Evolutionary conservation across 1,140 invertebrate species (phyloP).

Genomic region (Physella acuta): DNA sequence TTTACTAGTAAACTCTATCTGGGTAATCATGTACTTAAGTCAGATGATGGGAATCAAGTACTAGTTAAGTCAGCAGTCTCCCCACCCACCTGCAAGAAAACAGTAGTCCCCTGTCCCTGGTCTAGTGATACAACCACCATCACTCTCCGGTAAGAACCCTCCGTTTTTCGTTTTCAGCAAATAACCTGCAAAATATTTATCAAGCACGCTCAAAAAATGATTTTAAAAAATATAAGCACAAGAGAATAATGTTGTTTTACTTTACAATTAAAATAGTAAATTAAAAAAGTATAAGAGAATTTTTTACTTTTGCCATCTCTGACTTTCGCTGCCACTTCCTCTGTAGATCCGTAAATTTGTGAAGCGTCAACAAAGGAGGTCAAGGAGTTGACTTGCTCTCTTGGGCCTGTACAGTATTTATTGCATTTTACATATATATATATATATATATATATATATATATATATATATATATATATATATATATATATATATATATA

Average conservation of each 20-base stretch:
- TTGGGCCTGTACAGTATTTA: too few species aligned
- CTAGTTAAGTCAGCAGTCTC: too few species aligned
- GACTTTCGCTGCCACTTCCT: constrained; percentile 67
- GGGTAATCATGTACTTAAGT: too few species aligned
- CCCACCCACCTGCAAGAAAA: neutral
- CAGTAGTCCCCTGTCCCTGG: neutral
- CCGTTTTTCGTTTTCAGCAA: neutral
- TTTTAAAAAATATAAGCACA: neutral
- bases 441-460: too few species aligned
- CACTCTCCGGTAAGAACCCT: neutral
- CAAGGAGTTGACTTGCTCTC: constrained; percentile 94
- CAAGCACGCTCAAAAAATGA: neutral
- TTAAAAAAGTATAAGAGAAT: neutral
- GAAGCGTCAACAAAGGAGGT: constrained; percentile 94
- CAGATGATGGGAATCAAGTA: too few species aligned
- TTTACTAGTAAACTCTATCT: too few species aligned
- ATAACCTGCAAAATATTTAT: neutral
- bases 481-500: too few species aligned
- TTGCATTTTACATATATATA: too few species aligned
- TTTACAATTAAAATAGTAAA: neutral
- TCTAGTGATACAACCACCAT: neutral
- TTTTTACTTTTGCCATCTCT: constrained; percentile 4
- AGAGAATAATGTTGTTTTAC: neutral
- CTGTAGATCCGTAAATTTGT: constrained; percentile 89
- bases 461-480: too few species aligned